Conservation (phyloP, 2,888 invertebrate genomes). For the Portevinia maculata region DNA sequence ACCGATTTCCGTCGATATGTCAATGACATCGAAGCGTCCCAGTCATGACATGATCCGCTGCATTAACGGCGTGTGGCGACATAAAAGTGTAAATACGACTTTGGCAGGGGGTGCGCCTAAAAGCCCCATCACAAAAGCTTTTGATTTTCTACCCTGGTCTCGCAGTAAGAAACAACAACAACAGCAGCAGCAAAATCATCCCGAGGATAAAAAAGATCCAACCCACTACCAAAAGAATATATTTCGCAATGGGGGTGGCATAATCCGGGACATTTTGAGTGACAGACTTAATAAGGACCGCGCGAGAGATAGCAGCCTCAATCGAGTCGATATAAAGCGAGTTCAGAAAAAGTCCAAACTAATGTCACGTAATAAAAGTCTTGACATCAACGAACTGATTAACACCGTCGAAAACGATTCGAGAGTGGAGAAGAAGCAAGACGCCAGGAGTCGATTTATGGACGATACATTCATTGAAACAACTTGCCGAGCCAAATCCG, state of each 20-base stretch:
- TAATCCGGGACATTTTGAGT: conserved; percentile 80
- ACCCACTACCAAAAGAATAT: conserved; percentile 80
- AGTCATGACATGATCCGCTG: conserved; percentile 75
- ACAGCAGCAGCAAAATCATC: conserved; percentile 49
- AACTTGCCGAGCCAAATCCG: conserved; percentile 75
- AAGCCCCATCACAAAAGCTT: conserved; percentile 82
- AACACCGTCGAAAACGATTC: conserved; percentile 79
- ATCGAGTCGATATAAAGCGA: conserved; percentile 75
- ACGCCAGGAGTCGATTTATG: conserved; percentile 76
- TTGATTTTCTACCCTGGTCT: conserved; percentile 82
- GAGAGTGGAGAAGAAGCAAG: conserved; percentile 60
- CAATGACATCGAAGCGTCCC: conserved; percentile 70
- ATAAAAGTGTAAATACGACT: conserved; percentile 42
- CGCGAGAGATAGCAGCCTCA: conserved; percentile 62
- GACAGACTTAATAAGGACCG: conserved; percentile 79
- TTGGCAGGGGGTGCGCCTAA: conserved; percentile 74
- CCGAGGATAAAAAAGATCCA: conserved; percentile 75
- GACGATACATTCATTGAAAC: conserved; percentile 78
- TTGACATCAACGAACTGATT: conserved; percentile 81
- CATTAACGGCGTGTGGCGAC: conserved; percentile 73
- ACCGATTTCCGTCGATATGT: conserved; percentile 72
- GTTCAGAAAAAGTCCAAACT: conserved; percentile 76
- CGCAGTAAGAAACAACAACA: conserved; percentile 77
- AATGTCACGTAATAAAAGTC: conserved; percentile 80
- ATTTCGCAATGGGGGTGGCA: conserved; percentile 80